Conservation (phyloP, 2,797 vertebrate genomes). For the Cyprinella venusta region DNA sequence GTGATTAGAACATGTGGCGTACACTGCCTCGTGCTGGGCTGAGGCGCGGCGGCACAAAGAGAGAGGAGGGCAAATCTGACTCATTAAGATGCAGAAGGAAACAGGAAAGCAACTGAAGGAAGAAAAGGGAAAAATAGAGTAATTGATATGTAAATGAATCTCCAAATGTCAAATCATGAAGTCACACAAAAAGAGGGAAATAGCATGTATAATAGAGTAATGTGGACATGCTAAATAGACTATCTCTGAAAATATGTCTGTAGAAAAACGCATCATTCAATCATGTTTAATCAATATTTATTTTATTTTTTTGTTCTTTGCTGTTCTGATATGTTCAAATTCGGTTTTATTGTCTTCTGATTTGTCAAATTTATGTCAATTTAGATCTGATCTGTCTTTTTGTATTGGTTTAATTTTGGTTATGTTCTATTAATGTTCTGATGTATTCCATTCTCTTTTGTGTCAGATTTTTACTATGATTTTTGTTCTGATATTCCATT, state of each 20-base stretch:
- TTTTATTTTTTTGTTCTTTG: background rate
- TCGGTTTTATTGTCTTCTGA: background rate
- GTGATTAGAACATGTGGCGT: slow-evolving; percentile 59
- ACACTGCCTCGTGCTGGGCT: slow-evolving; percentile 59
- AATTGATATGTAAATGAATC: slow-evolving; percentile 73
- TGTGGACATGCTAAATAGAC: slow-evolving; percentile 53
- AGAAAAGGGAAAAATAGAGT: slow-evolving; percentile 61
- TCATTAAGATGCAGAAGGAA: slow-evolving; percentile 63
- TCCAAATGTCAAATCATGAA: slow-evolving; percentile 76
- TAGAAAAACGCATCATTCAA: slow-evolving; percentile 8
- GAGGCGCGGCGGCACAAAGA: slow-evolving; percentile 55
- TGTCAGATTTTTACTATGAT: background rate
- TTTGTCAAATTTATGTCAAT: background rate
- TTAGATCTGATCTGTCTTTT: background rate
- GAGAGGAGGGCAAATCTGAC: slow-evolving; percentile 57
- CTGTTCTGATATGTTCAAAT: background rate
- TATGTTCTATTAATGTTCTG: background rate
- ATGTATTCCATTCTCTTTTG: background rate
- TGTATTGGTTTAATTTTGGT: background rate
- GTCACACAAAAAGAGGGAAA: slow-evolving; percentile 65
- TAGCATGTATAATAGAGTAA: slow-evolving; percentile 60
- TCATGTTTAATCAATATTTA: background rate
- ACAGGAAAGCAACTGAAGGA: slow-evolving; percentile 57
- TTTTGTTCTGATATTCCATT: background rate
- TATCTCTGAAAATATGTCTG: slow-evolving; percentile 26